Base-by-base conservation (phyloP, 2,888 invertebrate genomes). In the Drosophila seclusa region DNA sequence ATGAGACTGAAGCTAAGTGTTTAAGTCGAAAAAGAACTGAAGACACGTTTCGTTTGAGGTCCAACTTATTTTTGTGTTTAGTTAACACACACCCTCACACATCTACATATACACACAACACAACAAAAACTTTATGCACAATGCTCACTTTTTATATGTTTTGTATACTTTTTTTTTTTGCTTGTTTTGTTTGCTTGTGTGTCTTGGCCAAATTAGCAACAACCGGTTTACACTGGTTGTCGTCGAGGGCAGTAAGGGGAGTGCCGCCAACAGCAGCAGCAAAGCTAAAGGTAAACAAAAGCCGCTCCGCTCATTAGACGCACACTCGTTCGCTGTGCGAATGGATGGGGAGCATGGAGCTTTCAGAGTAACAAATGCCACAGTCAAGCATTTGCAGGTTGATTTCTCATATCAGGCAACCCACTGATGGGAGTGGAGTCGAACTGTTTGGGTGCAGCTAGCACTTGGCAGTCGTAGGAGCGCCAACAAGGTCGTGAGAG, bases 161-260 rank as follows among this genome's bases (percentile, higher is more conserved):
- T 55, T 36, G 16, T 53, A 34, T 11, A 27, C 18, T 24, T 48
- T 50, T 45, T 45, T 29, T 29, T 45, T 42, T 52, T 58, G 32
- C 62, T 45, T 61, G 24, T 54, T 65, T 59, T 74, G 61, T 36
- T 58, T 63, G 64, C 68, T 69, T 80, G 52, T 68, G 61, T 58
- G 55, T 73, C 73, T 83, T 78, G 87, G 89, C 78, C 76, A 89
- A 87, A 84, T 89, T 78, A 78, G 76, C 84, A 74, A 83, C 59
- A 89, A 84, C 84, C 87, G 78, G 84, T 84, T 84, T 81, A 67
- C 77, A 61, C 59, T 73, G 73, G 62, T 66, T 69, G 70, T 48
- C 62, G 63, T 60, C 42, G 54, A 49, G 49, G 32, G 67, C 49
- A 52, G 60, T 55, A 65, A 68, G 68, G 67, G 72, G 66, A 8